Evolutionary conservation across 2,888 invertebrate genomes (phyloP), one percentile per base, ranked within the genome.

Genomic region (Caenorhabditis sp.): DNA sequence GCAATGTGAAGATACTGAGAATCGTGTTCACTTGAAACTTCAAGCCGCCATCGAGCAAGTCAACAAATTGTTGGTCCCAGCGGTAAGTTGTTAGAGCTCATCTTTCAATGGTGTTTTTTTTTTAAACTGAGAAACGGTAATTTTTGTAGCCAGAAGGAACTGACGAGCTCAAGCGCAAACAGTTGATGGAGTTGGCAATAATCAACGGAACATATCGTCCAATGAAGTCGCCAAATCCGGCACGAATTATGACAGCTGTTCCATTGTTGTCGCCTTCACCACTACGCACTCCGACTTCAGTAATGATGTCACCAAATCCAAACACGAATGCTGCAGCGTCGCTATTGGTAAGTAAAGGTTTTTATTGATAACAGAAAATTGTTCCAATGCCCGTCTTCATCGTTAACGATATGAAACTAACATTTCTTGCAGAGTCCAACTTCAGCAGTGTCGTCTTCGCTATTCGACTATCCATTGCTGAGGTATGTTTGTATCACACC

Each of bases 131-230:
- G n/a, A n/a, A n/a, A n/a, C n/a, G n/a, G n/a, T n/a, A 43, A 23
- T 23, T 36, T 17, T 74, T 83, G 64, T 93, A 99, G 96, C 96
- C 97, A 77, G 97, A 99, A 90, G 99, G 99, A 79, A 97, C 97
- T 91, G 99, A 99, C 90, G 97, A 97, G 90, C 91, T 99, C 88
- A 99, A 99, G 92, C 97, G 99, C 90, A 92, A 97, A 89, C 99
- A 99, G 90, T 91, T 99, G 86, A 99, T 99, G 97, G 99, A 99
- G 90, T 91, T 99, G 89, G 99, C 99, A 88, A 99, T 99, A 88
- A 97, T 99, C 89, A 99, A 99, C 89, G 99, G 99, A 89, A 99
- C 99, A 66, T 99, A 97, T 91, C 93, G 97, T 26, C 81, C 82
- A 1, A 76, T 77, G 78, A 78, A 82, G 26, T 74, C 71, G 10